Evolutionary conservation across 1,140 invertebrate species (phyloP).

Genomic region (Gonioctena quinquepunctata): DNA sequence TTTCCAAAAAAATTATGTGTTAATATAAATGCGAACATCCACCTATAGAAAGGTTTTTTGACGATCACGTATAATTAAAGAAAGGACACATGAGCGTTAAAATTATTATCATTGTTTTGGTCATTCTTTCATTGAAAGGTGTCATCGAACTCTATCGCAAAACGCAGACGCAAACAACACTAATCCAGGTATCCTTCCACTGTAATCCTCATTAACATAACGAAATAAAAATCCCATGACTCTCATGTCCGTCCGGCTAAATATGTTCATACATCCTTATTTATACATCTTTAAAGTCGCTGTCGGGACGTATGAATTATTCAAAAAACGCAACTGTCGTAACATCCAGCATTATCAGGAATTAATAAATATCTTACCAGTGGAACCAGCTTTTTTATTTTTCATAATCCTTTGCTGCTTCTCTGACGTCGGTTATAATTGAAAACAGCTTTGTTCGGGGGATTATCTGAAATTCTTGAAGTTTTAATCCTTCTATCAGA

Average conservation of each 20-base stretch:
- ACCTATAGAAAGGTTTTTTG: too few species aligned
- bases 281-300: constrained; percentile 9
- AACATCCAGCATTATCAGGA: constrained; percentile 1
- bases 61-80: too few species aligned
- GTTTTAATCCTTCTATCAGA: neutral
- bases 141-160: neutral
- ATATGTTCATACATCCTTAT: constrained; percentile 4
- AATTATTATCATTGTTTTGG: too few species aligned
- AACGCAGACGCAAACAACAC: neutral
- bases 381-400: neutral
- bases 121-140: too few species aligned
- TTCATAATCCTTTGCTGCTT: neutral
- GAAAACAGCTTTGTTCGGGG: neutral
- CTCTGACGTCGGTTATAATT: neutral
- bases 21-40: too few species aligned
- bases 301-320: constrained; percentile 9
- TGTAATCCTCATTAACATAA: constrained; percentile 7
- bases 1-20: too few species aligned
- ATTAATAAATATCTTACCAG: constrained; percentile 3
- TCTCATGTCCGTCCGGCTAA: constrained; percentile 4
- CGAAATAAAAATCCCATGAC: constrained; percentile 10
- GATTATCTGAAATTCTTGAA: neutral
- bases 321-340: constrained; percentile 4
- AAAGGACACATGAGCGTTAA: too few species aligned
- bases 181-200: neutral